Evolutionary conservation across 2,888 invertebrate genomes (phyloP), one percentile per base, ranked within the genome.

Genomic region (Parnassius mnemosyne): DNA sequence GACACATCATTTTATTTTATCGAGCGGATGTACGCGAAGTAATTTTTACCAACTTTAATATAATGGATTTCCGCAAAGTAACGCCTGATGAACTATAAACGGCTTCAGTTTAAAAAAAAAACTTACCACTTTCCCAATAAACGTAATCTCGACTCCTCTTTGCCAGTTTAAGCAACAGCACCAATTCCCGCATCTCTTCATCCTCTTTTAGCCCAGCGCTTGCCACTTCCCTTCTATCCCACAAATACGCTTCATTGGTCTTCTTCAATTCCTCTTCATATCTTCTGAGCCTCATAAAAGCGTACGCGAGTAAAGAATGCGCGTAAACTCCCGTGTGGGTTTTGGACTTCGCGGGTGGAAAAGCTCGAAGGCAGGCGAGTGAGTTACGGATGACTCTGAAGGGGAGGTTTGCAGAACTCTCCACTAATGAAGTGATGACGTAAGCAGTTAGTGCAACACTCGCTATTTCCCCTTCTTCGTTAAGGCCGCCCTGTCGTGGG

Each of bases 51-150:
- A 16, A 16, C 16, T 16, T 16, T 16, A 1, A 16, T 16, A 16
- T 16, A 16, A 16, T 16, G 16, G 16, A 16, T 16, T 16, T 16
- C 16, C 16, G 16, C 16, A 16, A 16, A 16, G 16, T 16, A 16
- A 16, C 16, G 16, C 16, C 16, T 16, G 16, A 16, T 16, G 16
- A 16, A 16, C 1, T 16, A 16, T 20, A 20, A 20, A 3, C 20
- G 20, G 20, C 1, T 20, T 20, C 20, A 20, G 20, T 20, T 20
- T 20, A 20, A 20, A 20, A 43, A 43, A 43, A 41, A 1, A 10
- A 84, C 83, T 82, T 43, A 92, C 92, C 93, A 65, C 95, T 95
- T 52, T 94, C 94, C 98, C 98, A 98, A 95, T 96, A 97, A 72
- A 95, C 95, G 72, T 93, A 92, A 59, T 94, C 95, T 2, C 76